Percentiles rank a stretch among this genome's conserved stretches.
phyloP scores from a whole-genome alignment of 2,888 invertebrate species.

The Trachelus stipa region DNA sequence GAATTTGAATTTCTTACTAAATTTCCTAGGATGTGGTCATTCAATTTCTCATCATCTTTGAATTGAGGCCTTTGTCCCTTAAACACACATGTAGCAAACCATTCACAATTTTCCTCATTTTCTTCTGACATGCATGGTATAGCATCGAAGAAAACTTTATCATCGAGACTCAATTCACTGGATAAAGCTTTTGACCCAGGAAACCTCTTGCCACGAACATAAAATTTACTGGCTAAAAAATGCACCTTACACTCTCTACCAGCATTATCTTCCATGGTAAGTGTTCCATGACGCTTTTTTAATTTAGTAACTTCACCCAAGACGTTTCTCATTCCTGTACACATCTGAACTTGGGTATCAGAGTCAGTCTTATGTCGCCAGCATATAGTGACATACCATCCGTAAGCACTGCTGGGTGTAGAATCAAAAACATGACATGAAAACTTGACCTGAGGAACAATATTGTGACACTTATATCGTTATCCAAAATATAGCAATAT shows the following conservation, averaged over 20 bases:
- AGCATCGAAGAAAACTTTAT: conserved; percentile 45
- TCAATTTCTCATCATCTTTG: not conserved
- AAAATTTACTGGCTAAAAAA: conserved; percentile 46
- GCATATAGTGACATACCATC: conserved; percentile 43
- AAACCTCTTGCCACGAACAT: conserved; percentile 40
- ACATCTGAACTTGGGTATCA: conserved; percentile 16
- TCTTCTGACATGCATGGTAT: conserved; percentile 47
- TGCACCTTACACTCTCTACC: conserved; percentile 29
- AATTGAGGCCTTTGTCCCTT: conserved; percentile 39
- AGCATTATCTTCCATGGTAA: conserved; percentile 24
- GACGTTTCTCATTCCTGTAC: conserved; percentile 32
- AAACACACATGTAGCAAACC: conserved; percentile 48
- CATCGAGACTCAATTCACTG: conserved; percentile 25
- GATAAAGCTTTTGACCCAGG: conserved; percentile 34
- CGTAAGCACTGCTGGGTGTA: conserved; percentile 29
- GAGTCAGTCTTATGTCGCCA: conserved; percentile 24
- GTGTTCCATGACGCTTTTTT: conserved; percentile 39
- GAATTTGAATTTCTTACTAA: not conserved
- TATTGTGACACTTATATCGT: not conserved
- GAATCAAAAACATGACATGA: conserved; percentile 39
- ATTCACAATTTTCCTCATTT: conserved; percentile 37
- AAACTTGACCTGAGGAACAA: conserved; percentile 38
- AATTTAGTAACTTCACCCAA: conserved; percentile 31
- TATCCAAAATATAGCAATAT: not conserved
- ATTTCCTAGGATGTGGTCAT: not conserved